Percentiles rank a stretch among this genome's conserved stretches.
phyloP scores from a whole-genome alignment of 2,113 vertebrate genomes.

The Recurvirostra avosetta region DNA sequence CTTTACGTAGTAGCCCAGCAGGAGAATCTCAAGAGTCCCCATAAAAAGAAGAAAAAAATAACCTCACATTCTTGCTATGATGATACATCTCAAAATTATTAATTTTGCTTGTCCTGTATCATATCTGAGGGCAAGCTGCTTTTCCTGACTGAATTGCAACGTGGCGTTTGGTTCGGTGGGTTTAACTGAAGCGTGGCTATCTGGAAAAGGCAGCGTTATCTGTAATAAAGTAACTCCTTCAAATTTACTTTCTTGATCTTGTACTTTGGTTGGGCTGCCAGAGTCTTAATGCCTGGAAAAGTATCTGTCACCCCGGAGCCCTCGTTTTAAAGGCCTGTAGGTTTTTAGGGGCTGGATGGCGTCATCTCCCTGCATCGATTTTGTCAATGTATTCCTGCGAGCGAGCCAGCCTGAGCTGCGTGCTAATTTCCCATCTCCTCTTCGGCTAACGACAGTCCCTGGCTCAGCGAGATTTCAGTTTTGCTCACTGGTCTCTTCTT shows the following conservation, averaged over 20 bases:
- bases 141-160: conserved; percentile 28
- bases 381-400: background rate
- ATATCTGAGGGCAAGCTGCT: conserved; percentile 43
- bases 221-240: conserved; percentile 62
- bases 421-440: conserved; percentile 45
- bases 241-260: conserved; percentile 60
- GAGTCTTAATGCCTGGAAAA: conserved; percentile 47
- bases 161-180: conserved; percentile 19
- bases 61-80: background rate
- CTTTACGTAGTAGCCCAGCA: background rate
- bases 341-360: conserved; percentile 9
- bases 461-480: conserved; percentile 49
- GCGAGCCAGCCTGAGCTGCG: background rate
- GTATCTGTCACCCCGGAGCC: conserved; percentile 4
- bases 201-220: conserved; percentile 51
- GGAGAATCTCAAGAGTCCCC: background rate
- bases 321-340: conserved; percentile 27
- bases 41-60: background rate
- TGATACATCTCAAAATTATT: conserved; percentile 26
- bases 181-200: conserved; percentile 59
- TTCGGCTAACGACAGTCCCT: background rate
- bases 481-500: background rate
- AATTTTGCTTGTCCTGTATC: conserved; percentile 55
- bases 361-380: conserved; percentile 10
- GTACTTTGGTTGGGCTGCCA: conserved; percentile 32